Conservation (phyloP, 2,113 vertebrate species). For the Tachysurus fulvidraco region DNA sequence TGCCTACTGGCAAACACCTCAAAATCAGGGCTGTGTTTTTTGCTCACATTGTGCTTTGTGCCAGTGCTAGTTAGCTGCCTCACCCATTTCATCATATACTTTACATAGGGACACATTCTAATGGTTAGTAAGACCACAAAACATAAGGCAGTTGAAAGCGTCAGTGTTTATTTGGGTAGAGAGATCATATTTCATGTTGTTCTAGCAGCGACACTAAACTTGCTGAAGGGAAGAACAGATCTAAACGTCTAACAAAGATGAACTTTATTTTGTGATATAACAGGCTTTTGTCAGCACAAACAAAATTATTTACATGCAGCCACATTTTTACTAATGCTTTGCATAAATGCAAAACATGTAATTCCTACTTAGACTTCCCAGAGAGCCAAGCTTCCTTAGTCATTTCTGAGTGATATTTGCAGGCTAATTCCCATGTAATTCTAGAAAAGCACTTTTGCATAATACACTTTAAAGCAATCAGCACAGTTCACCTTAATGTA, state of each 20-base stretch:
- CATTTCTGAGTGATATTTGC: neutral
- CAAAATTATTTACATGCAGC: slow-evolving; percentile 44
- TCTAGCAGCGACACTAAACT: neutral
- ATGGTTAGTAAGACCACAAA: neutral
- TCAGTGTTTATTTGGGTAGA: slow-evolving; percentile 16
- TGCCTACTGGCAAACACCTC: slow-evolving; percentile 8
- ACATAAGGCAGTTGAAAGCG: neutral
- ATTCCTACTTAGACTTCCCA: slow-evolving; percentile 1
- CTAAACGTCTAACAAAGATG: neutral
- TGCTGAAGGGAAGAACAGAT: neutral
- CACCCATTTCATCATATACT: neutral
- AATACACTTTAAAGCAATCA: slow-evolving; percentile 3
- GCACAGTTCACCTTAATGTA: neutral
- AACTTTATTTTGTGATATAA: neutral
- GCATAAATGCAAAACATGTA: slow-evolving; percentile 42
- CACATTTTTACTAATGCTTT: slow-evolving; percentile 38
- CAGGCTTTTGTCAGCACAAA: slow-evolving; percentile 16
- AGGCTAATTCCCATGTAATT: neutral
- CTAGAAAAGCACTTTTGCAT: neutral
- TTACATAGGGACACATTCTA: neutral
- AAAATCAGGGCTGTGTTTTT: slow-evolving; percentile 41
- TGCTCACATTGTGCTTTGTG: neutral
- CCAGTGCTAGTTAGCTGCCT: neutral
- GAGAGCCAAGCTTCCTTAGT: neutral
- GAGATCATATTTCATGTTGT: slow-evolving; percentile 18